These are phyloP conservation scores for Leptodirus hochenwartii DNA, from an alignment of 2,888 invertebrate genomes.

Conservation along the genomic window DNA sequence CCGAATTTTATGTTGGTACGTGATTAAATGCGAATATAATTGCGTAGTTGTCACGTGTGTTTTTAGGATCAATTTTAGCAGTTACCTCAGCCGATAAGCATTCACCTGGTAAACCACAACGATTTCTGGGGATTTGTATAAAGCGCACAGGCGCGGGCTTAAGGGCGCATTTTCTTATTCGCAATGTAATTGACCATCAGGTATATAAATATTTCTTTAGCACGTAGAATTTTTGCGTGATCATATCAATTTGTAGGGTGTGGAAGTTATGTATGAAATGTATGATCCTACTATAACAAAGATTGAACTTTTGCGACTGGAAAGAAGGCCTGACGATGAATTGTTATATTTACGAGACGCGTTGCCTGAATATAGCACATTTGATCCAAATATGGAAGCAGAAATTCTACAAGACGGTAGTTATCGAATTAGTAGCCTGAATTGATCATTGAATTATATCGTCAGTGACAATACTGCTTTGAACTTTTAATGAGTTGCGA, in stretches of 20 bases:
- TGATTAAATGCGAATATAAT: slow-evolving; percentile 13
- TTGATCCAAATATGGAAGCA: slow-evolving; percentile 80
- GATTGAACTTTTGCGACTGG: slow-evolving; percentile 79
- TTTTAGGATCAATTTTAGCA: slow-evolving; percentile 65
- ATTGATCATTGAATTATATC: no score
- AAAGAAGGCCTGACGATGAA: slow-evolving; percentile 81
- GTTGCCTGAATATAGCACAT: slow-evolving; percentile 77
- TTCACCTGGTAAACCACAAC: slow-evolving; percentile 63
- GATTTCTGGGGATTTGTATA: slow-evolving; percentile 92
- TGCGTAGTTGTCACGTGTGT: background rate
- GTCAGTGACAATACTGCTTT: no score
- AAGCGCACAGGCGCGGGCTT: slow-evolving; percentile 67
- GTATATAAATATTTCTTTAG: slow-evolving; percentile 14
- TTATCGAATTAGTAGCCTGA: no score
- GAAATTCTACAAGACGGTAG: slow-evolving; percentile 58
- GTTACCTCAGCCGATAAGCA: slow-evolving; percentile 76
- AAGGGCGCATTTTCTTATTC: slow-evolving; percentile 64
- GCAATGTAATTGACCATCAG: slow-evolving; percentile 86
- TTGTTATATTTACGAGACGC: slow-evolving; percentile 82
- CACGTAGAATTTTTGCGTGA: background rate
- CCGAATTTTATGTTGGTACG: slow-evolving; percentile 95
- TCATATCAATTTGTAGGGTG: slow-evolving; percentile 20
- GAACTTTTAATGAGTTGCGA: slow-evolving; percentile 1
- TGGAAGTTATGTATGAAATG: slow-evolving; percentile 63
- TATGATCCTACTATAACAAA: slow-evolving; percentile 86